Percentiles rank a stretch among this genome's conserved stretches.
Evolutionary conservation across 2,888 invertebrate species (phyloP).

Genomic region (Molorchus minor): DNA sequence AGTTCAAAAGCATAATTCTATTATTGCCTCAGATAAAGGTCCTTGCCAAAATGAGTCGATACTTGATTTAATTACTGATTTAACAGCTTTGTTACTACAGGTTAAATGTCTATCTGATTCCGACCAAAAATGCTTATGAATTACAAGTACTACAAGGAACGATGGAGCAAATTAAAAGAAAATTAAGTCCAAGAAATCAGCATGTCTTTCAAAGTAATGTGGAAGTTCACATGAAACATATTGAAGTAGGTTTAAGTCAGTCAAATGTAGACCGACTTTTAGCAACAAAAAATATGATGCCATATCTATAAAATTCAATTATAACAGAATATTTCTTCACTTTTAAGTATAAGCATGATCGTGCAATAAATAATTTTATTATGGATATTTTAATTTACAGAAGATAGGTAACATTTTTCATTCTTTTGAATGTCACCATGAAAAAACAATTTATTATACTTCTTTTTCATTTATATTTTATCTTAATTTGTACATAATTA

Average conservation of each 20-base stretch:
- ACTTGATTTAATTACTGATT: constrained; percentile 82
- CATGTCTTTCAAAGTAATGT: constrained; percentile 86
- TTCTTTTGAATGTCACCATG: constrained; percentile 3
- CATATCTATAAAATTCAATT: too few relatives aligned
- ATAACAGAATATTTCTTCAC: background rate
- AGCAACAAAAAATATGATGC: constrained; percentile 27
- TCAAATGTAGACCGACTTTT: constrained; percentile 39
- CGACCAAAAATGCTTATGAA: constrained; percentile 89
- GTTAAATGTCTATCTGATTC: constrained; percentile 82
- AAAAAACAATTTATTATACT: background rate
- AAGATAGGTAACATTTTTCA: background rate
- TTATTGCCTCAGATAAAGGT: constrained; percentile 68
- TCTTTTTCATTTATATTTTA: background rate
- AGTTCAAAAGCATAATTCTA: constrained; percentile 76
- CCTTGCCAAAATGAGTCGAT: constrained; percentile 67
- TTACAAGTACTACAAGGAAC: constrained; percentile 88
- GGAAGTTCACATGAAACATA: constrained; percentile 91
- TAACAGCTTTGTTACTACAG: constrained; percentile 90
- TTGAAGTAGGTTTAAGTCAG: constrained; percentile 75
- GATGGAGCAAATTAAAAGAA: constrained; percentile 86
- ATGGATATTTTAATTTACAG: constrained; percentile 6
- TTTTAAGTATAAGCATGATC: constrained; percentile 7
- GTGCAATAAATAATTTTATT: constrained; percentile 22
- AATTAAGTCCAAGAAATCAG: constrained; percentile 78
- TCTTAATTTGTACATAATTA: background rate